Evolutionary conservation across 2,888 invertebrate genomes (phyloP).

Genomic region (Blastobasis lacticolella): DNA sequence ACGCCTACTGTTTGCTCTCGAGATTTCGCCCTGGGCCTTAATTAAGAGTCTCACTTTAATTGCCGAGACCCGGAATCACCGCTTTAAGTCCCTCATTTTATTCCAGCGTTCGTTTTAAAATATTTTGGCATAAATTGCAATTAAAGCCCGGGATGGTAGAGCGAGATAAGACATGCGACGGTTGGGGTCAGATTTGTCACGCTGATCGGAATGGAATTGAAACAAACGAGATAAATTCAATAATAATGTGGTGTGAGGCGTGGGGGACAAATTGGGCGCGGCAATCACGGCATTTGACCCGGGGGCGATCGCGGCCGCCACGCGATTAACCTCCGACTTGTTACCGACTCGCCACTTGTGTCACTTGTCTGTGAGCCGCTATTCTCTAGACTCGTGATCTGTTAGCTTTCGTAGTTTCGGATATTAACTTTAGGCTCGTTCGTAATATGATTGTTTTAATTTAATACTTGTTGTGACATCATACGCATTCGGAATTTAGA

Average conservation of each 20-base stretch:
- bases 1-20: constrained; percentile 22
- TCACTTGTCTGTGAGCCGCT: too few relatives aligned
- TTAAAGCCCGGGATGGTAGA: neutral
- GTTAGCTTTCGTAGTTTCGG: too few relatives aligned
- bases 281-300: constrained; percentile 71
- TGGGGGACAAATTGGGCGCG: constrained; percentile 63
- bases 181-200: constrained; percentile 4
- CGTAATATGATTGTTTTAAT: too few relatives aligned
- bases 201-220: constrained; percentile 19
- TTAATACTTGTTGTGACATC: too few relatives aligned
- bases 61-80: constrained; percentile 15
- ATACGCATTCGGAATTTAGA: too few relatives aligned
- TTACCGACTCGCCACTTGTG: constrained; percentile 5
- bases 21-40: constrained; percentile 36
- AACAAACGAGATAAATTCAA: constrained; percentile 36
- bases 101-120: too few relatives aligned
- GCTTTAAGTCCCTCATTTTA: too few relatives aligned
- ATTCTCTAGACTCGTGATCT: too few relatives aligned
- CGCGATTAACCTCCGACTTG: constrained; percentile 36
- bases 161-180: neutral
- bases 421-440: too few relatives aligned
- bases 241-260: constrained; percentile 32
- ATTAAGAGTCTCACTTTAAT: constrained; percentile 42
- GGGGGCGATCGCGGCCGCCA: constrained; percentile 41
- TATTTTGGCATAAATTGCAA: neutral